Percentiles rank a stretch among this genome's conserved stretches.
Conservation (phyloP, 1,140 invertebrate species). For the Gonioctena quinquepunctata region DNA sequence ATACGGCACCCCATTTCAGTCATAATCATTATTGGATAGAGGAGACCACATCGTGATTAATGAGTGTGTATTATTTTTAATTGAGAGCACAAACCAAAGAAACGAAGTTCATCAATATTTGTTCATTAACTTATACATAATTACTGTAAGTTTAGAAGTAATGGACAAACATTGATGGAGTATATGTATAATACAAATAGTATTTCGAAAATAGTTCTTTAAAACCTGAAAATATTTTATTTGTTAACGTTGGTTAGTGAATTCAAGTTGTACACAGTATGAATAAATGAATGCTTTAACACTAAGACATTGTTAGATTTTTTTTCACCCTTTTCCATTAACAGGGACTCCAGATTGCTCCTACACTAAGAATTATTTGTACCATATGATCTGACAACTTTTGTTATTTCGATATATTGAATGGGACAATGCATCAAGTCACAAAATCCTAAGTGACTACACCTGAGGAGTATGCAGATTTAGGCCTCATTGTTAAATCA, state of each 20-base stretch:
- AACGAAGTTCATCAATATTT: background rate
- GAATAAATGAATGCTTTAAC: constrained; percentile 29
- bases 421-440: too few species aligned
- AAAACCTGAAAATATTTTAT: constrained; percentile 9
- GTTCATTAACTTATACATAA: background rate
- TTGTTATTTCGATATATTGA: too few species aligned
- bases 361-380: too few species aligned
- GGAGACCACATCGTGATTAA: background rate
- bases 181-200: background rate
- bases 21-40: background rate
- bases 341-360: too few species aligned
- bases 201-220: constrained; percentile 5
- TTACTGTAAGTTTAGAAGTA: background rate
- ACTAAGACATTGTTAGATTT: too few species aligned
- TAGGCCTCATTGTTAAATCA: too few species aligned
- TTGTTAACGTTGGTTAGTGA: constrained; percentile 12
- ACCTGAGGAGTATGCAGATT: too few species aligned
- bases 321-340: too few species aligned
- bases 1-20: background rate
- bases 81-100: background rate
- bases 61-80: background rate
- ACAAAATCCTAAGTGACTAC: too few species aligned
- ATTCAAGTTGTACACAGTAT: constrained; percentile 20
- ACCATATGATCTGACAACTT: too few species aligned
- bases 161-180: constrained; percentile 14